These are phyloP conservation scores for Conchocele bisecta DNA, from an alignment of 2,888 invertebrate genomes.

Conservation along the genomic window DNA sequence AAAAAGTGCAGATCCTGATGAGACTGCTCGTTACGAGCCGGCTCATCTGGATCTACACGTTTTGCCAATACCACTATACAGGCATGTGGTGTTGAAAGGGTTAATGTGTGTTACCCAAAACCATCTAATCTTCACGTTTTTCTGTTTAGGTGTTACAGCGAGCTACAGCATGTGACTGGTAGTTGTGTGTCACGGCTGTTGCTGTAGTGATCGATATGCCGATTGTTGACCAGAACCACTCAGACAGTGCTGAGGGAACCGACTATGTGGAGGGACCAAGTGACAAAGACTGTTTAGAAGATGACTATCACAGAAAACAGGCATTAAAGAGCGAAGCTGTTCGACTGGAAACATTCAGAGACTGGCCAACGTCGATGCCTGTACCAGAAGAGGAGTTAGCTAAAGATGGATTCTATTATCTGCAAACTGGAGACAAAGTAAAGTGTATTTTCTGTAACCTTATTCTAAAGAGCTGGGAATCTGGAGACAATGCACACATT, in stretches of 20 bases:
- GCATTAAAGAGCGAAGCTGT: constrained; percentile 44
- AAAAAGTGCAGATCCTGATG: no score
- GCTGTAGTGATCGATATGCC: no score
- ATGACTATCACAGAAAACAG: constrained; percentile 30
- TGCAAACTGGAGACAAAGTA: constrained; percentile 51
- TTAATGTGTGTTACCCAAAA: no score
- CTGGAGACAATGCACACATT: constrained; percentile 45
- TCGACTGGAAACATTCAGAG: constrained; percentile 45
- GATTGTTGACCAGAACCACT: constrained; percentile 10
- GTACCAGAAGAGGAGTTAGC: constrained; percentile 54
- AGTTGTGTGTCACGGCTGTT: no score
- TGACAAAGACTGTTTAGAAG: constrained; percentile 31
- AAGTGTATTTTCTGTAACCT: constrained; percentile 62
- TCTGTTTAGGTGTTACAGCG: no score
- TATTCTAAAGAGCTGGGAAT: constrained; percentile 57
- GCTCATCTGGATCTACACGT: no score
- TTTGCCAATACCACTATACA: no score
- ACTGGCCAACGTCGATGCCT: constrained; percentile 47
- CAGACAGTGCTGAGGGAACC: constrained; percentile 41
- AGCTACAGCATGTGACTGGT: no score
- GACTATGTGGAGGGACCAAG: constrained; percentile 34
- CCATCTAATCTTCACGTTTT: no score
- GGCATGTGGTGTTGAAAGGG: no score
- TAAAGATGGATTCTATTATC: constrained; percentile 55
- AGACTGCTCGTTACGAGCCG: no score